These are phyloP conservation scores for Melanotaenia parkinsoni DNA, from an alignment of 2,797 vertebrate species.

Conservation along the genomic window DNA sequence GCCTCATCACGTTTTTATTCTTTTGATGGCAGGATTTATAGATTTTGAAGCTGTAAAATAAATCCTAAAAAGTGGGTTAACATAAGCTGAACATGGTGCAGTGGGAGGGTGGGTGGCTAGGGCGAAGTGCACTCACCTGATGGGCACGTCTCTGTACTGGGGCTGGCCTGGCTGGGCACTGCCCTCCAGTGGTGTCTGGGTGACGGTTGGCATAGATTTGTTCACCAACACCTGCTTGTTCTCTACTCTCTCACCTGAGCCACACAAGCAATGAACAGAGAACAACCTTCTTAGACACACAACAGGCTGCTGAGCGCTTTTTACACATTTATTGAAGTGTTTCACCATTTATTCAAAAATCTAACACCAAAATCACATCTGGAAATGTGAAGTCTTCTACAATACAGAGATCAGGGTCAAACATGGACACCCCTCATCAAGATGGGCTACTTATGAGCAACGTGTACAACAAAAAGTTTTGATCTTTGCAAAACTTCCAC, in stretches of 20 bases:
- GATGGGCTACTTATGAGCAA: no score
- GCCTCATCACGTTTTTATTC: background rate
- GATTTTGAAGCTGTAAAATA: background rate
- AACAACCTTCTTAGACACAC: background rate
- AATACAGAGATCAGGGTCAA: no score
- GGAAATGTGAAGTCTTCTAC: no score
- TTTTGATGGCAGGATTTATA: background rate
- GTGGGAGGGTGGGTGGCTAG: constrained; percentile 5
- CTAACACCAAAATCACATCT: no score
- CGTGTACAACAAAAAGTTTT: no score
- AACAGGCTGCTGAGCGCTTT: background rate
- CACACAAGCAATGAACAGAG: constrained; percentile 8
- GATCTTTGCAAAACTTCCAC: background rate
- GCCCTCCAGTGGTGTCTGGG: constrained; percentile 97
- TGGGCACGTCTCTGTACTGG: constrained; percentile 95
- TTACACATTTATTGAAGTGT: background rate
- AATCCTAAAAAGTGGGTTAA: no score
- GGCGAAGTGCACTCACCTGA: constrained; percentile 86
- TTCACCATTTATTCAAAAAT: no score
- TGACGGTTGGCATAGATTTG: constrained; percentile 98
- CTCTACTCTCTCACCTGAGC: constrained; percentile 94
- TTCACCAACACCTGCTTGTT: constrained; percentile 98
- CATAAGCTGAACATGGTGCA: no score
- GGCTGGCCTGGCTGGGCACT: constrained; percentile 91
- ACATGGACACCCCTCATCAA: no score